These are phyloP conservation scores for Forficula auricularia DNA, from an alignment of 1,140 invertebrate species.

Conservation along the genomic window DNA sequence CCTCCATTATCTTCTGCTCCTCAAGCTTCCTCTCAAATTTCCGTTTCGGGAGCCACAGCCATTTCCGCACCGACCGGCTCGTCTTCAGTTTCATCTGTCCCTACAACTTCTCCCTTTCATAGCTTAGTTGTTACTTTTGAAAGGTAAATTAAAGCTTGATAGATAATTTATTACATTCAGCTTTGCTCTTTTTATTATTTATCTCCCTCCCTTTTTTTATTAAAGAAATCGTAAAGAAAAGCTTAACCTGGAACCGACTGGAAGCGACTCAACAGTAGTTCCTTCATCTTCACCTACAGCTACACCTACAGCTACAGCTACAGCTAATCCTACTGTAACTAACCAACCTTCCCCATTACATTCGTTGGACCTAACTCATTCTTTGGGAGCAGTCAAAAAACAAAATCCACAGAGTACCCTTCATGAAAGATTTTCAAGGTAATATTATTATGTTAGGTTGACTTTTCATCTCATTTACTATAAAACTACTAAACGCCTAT, in stretches of 20 bases:
- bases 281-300: too few species aligned
- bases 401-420: too few species aligned
- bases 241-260: constrained; percentile 6
- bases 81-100: constrained; percentile 22
- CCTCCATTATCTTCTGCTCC: too few species aligned
- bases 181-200: too few species aligned
- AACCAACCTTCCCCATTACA: not conserved
- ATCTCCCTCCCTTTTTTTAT: too few species aligned
- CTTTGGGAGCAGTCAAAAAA: not conserved
- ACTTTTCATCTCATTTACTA: too few species aligned
- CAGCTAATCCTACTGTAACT: too few species aligned
- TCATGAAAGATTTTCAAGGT: too few species aligned
- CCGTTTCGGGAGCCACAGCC: constrained; percentile 16
- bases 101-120: constrained; percentile 13
- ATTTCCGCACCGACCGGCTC: constrained; percentile 19
- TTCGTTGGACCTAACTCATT: not conserved
- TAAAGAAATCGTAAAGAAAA: constrained; percentile 10
- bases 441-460: too few species aligned
- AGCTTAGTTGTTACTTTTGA: not conserved
- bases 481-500: too few species aligned
- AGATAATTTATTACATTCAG: not conserved
- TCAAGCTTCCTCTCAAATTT: not conserved
- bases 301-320: too few species aligned
- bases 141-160: not conserved
- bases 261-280: too few species aligned